A percentile compares a stretch with the other conserved stretches of the same genome.
Conservation (phyloP, 2,797 vertebrate species). For the Sebastes nivosus region DNA sequence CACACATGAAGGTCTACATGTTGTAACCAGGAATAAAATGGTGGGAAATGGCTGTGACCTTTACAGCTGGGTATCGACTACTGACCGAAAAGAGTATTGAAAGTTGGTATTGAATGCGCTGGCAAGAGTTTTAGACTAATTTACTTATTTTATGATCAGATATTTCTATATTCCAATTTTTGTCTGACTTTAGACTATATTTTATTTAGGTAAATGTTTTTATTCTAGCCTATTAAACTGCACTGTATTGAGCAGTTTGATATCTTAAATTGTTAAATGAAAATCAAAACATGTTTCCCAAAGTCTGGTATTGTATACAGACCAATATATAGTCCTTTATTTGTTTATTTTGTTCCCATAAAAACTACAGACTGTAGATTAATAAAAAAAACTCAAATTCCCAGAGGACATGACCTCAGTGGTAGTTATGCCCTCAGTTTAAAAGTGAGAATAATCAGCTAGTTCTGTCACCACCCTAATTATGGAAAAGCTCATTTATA, state of each 20-base stretch:
- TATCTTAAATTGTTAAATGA: not conserved
- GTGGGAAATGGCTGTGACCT: not conserved
- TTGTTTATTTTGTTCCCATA: not conserved
- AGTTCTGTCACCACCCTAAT: not conserved
- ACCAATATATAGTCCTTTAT: not conserved
- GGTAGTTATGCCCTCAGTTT: not conserved
- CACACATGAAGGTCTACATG: not conserved
- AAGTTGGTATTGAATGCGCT: not conserved
- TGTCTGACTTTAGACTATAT: not conserved
- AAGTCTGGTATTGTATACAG: not conserved
- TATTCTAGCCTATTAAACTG: not conserved
- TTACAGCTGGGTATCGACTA: not conserved
- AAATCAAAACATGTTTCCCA: not conserved
- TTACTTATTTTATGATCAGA: not conserved
- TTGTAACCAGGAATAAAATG: not conserved
- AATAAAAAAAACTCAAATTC: not conserved
- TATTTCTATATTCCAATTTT: not conserved
- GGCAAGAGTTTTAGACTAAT: not conserved
- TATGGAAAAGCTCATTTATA: not conserved
- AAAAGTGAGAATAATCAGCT: not conserved
- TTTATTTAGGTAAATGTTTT: not conserved
- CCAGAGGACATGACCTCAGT: not conserved
- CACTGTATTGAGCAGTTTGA: not conserved
- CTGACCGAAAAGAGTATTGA: not conserved
- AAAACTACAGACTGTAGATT: not conserved